Base-by-base conservation (phyloP, 2,797 vertebrate species). In the Meda fulgida region DNA sequence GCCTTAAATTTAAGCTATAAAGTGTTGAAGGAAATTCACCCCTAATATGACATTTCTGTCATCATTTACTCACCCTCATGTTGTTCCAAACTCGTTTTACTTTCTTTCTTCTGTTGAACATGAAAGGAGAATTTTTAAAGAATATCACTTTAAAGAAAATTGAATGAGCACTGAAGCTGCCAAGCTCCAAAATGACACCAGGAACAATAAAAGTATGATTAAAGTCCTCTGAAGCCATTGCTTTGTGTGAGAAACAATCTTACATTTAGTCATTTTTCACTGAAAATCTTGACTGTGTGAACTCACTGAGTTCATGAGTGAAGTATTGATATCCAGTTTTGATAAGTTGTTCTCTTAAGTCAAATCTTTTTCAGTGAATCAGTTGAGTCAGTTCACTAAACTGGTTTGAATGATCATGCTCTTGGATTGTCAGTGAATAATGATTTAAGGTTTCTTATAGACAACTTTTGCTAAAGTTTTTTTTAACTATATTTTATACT, bases 81-180 rank as follows among this genome's bases (percentile, higher is more conserved):
- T n/a, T 76, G 48, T 55, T 76, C 31, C 31, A 76, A 55, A 55
- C 48, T n/a, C 3, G 1, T 23, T 34, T 55, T 21, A 55, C 48
- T 55, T 36, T 7, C 29, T 53, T 55, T 75, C 48, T 75, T 76
- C 51, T 0, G 0, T 76, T 21, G 55, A 34, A 55, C 31, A 36
- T 55, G 23, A 76, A 76, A 55, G 21, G 73, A 76, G 3, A 16
- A 36, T 36, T 75, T 51, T 73, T 34, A 21, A 73, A 73, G 71
- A 53, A 51, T 53, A 53, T 75, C 29, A 53, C 46, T 76, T 55
- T 36, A 53, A 75, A 36, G 29, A 53, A 73, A 53, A 23, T 11
- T 76, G 48, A 14, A 76, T 36, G 29, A 76, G 72, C 46, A 53
- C 29, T 75, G 29, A 7, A 6, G 29, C 48, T 53, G 72, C 53